phyloP scores from a whole-genome alignment of 1,140 invertebrate species.

The Apis cerana region DNA sequence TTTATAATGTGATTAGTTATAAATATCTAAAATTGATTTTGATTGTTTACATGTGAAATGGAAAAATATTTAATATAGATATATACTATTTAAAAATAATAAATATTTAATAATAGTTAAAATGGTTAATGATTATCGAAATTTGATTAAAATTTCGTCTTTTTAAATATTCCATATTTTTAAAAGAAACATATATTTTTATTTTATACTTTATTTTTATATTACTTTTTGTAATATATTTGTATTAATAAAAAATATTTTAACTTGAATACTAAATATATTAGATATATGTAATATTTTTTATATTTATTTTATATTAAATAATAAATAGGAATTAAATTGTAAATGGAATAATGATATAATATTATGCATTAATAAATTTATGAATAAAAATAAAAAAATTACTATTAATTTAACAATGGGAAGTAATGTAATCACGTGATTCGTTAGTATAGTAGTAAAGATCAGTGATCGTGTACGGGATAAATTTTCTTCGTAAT shows the following conservation, averaged over 20 bases:
- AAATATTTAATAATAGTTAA: neutral
- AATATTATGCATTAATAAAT: neutral
- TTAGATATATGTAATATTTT: neutral
- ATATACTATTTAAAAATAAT: neutral
- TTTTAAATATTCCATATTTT: neutral
- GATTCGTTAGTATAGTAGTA: slow-evolving; percentile 20
- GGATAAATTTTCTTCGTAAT: slow-evolving; percentile 10
- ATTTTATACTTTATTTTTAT: neutral
- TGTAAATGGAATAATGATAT: neutral
- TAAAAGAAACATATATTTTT: neutral
- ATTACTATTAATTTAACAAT: slow-evolving; percentile 4
- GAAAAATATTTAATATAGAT: neutral
- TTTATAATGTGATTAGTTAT: neutral
- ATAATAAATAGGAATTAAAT: neutral
- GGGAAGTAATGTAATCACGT: slow-evolving; percentile 15
- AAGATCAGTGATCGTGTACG: slow-evolving; percentile 16
- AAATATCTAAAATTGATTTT: neutral
- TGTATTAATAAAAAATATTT: neutral
- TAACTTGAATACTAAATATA: neutral
- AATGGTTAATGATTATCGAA: neutral
- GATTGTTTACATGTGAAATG: neutral
- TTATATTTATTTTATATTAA: neutral
- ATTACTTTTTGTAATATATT: neutral
- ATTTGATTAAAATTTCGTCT: neutral
- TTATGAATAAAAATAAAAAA: neutral